Percentiles rank a stretch among this genome's conserved stretches.
Evolutionary conservation across 1,140 invertebrate species (phyloP).

Genomic region (Meloidogyne hapla): DNA sequence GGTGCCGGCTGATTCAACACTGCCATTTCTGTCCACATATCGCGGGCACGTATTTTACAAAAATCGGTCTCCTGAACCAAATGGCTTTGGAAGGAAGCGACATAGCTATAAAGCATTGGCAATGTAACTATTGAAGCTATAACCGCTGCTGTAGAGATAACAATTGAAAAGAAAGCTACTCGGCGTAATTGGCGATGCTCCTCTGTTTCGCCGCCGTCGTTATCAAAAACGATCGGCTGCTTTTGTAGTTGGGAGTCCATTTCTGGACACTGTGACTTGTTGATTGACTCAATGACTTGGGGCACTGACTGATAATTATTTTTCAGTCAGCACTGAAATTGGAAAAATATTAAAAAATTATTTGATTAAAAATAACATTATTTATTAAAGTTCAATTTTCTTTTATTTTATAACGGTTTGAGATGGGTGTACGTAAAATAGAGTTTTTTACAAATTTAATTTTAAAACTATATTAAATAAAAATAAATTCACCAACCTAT

Average conservation of each 20-base stretch:
- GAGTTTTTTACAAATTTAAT: too few relatives aligned
- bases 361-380: too few relatives aligned
- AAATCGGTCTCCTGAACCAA: constrained; percentile 61
- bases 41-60: constrained; percentile 62
- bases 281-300: background rate
- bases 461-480: background rate
- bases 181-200: constrained; percentile 57
- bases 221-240: constrained; percentile 39
- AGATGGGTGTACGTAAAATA: too few relatives aligned
- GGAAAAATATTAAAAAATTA: too few relatives aligned
- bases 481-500: background rate
- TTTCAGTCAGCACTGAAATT: background rate
- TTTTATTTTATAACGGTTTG: too few relatives aligned
- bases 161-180: constrained; percentile 56
- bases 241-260: constrained; percentile 26
- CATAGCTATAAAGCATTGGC: constrained; percentile 64
- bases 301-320: background rate
- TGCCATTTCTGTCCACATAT: constrained; percentile 64
- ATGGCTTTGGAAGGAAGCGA: constrained; percentile 61
- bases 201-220: constrained; percentile 42
- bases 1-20: constrained; percentile 41
- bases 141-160: constrained; percentile 56
- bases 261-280: background rate
- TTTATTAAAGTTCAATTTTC: too few relatives aligned
- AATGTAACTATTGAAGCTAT: constrained; percentile 60